phyloP scores from a whole-genome alignment of 2,888 invertebrate species.

The Allophyes oxyacanthae region DNA sequence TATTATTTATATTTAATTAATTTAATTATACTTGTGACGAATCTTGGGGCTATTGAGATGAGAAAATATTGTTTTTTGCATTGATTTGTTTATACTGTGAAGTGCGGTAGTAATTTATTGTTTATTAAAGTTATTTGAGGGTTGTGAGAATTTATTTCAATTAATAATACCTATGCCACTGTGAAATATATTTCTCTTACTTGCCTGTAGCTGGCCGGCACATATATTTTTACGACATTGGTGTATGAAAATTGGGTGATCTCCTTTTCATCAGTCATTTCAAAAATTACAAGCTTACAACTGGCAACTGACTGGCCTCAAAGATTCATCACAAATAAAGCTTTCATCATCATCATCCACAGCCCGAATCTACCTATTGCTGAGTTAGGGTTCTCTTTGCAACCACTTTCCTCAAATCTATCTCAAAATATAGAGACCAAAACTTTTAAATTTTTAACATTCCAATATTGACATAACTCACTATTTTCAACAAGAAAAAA shows the following conservation, averaged over 20 bases:
- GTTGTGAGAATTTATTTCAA: not conserved
- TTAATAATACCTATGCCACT: too few species aligned
- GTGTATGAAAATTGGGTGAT: too few species aligned
- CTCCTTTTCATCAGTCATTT: too few species aligned
- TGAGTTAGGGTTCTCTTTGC: too few species aligned
- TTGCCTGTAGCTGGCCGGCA: too few species aligned
- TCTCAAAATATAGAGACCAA: conserved; percentile 2
- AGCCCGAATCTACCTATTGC: too few species aligned
- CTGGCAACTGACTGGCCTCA: too few species aligned
- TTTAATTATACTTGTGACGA: conserved; percentile 75
- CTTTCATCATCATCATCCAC: too few species aligned
- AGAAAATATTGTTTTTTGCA: conserved; percentile 54
- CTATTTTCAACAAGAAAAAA: conserved; percentile 50
- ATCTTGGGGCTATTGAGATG: conserved; percentile 54
- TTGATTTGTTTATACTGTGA: conserved; percentile 38
- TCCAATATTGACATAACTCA: conserved; percentile 52
- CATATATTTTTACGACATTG: too few species aligned
- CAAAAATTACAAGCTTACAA: too few species aligned
- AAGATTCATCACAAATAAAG: too few species aligned
- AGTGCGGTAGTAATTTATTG: conserved; percentile 10
- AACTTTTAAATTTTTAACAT: conserved; percentile 15
- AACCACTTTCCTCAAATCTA: not conserved
- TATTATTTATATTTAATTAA: conserved; percentile 83
- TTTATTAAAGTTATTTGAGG: not conserved
- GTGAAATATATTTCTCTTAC: too few species aligned